Evolutionary conservation across 2,888 invertebrate species (phyloP), one percentile per base, ranked within the genome.

Genomic region (Schizaphis graminum): DNA sequence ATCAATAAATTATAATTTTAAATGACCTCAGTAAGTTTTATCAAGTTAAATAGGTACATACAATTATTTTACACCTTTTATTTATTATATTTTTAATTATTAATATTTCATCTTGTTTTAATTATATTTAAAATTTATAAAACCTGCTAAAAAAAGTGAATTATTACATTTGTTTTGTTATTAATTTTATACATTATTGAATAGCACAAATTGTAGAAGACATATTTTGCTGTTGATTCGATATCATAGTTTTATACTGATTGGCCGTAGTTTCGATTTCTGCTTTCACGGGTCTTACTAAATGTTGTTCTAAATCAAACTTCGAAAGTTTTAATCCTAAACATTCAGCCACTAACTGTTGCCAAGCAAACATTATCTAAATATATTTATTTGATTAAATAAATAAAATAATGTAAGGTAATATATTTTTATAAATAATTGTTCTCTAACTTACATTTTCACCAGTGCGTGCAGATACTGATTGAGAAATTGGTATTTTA

Each of bases 391-490:
- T 57, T 91, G 67, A 41, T 91, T 35, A 35, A 35, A 77, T 77
- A 77, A 67, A n/a, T n/a, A 7, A 67, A 35, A 77, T 77, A 8
- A 77, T 21, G 0, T 3, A 35, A n/a, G 35, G 35, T 16, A 21
- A 35, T 67, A n/a, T 1, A 67, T 35, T 77, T 77, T 35, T 53
- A 16, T n/a, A 67, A 77, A 77, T 77, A 35, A 67, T 57, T 11
- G 35, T 88, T 67, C 44, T 88, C 56, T 57, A 49, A 95, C 95
- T 96, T 96, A 97, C 97, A 96, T 97, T 97, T 96, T 98, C 98
- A 16, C 97, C 97, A 8, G 97, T 97, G 95, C 97, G 96, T 11
- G 97, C 97, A 11, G 97, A 98, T 91, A 97, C 97, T 49, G 94
- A 96, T 96, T 94, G 94, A 44, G 88, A 57, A 87, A 94, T 94